Evolutionary conservation across 2,888 invertebrate genomes (phyloP).

Genomic region (Plagodis dolabraria): DNA sequence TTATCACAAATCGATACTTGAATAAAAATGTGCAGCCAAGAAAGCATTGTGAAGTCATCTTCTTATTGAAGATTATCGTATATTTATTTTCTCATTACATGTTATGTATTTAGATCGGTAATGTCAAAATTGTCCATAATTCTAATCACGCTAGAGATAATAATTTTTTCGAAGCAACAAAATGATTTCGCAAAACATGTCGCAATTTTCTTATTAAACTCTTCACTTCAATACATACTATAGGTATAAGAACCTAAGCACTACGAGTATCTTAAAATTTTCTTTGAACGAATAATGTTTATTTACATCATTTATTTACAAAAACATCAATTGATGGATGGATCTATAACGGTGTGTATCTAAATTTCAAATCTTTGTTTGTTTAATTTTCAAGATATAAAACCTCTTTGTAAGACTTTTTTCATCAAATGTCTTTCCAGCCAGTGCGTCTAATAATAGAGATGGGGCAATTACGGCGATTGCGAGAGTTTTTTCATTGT

Average conservation of each 20-base stretch:
- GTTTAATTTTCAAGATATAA: constrained; percentile 8
- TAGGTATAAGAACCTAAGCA: no score
- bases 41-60: constrained; percentile 18
- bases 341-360: not conserved
- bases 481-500: constrained; percentile 20
- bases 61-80: not conserved
- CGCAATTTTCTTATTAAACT: no score
- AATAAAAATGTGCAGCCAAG: constrained; percentile 30
- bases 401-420: constrained; percentile 18
- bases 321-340: not conserved
- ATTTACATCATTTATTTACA: not conserved
- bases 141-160: constrained; percentile 3
- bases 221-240: no score
- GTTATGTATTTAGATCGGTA: constrained; percentile 3
- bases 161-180: constrained; percentile 10
- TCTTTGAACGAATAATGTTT: not conserved
- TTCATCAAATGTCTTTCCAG: constrained; percentile 18
- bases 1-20: constrained; percentile 34
- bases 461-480: constrained; percentile 22
- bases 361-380: not conserved
- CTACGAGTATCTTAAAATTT: no score
- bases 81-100: constrained; percentile 13
- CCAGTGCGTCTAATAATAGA: constrained; percentile 26
- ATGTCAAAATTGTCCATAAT: constrained; percentile 1
- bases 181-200: no score